These are phyloP conservation scores for Murina feae DNA, from an alignment of 2,113 vertebrate genomes.

Conservation along the genomic window DNA sequence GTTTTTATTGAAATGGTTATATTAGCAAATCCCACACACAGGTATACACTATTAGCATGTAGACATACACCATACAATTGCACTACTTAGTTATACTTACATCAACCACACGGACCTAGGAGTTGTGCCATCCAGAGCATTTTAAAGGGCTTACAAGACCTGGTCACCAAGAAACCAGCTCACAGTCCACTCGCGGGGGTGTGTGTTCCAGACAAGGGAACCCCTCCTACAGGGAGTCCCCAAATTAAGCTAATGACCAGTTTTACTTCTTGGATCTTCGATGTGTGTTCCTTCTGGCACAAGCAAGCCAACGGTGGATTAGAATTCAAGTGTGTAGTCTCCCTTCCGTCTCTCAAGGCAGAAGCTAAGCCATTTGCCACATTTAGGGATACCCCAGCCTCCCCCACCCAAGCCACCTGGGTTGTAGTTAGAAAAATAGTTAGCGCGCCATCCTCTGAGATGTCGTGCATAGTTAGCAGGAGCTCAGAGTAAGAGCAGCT, in stretches of 20 bases:
- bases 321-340: conserved; percentile 56
- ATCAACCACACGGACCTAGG: conserved; percentile 72
- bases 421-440: conserved; percentile 67
- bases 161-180: conserved; percentile 45
- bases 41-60: conserved; percentile 76
- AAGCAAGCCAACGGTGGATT: conserved; percentile 42
- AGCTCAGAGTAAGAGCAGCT: conserved; percentile 37
- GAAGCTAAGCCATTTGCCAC: background rate
- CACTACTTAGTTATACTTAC: conserved; percentile 79
- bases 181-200: background rate
- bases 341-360: conserved; percentile 2
- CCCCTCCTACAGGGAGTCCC: background rate
- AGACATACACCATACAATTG: conserved; percentile 76
- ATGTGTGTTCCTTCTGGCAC: conserved; percentile 26
- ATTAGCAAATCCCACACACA: conserved; percentile 80
- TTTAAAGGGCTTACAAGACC: conserved; percentile 56
- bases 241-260: background rate
- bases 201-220: conserved; percentile 34
- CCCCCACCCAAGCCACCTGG: conserved; percentile 38
- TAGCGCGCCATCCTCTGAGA: conserved; percentile 30
- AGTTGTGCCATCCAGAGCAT: conserved; percentile 72
- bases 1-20: conserved; percentile 86
- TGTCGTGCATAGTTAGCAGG: conserved; percentile 72
- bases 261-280: background rate
- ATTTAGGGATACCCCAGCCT: background rate